Evolutionary conservation across 2,113 vertebrate genomes (phyloP), one percentile per base, ranked within the genome.

Genomic region (Anguilla japonica): DNA sequence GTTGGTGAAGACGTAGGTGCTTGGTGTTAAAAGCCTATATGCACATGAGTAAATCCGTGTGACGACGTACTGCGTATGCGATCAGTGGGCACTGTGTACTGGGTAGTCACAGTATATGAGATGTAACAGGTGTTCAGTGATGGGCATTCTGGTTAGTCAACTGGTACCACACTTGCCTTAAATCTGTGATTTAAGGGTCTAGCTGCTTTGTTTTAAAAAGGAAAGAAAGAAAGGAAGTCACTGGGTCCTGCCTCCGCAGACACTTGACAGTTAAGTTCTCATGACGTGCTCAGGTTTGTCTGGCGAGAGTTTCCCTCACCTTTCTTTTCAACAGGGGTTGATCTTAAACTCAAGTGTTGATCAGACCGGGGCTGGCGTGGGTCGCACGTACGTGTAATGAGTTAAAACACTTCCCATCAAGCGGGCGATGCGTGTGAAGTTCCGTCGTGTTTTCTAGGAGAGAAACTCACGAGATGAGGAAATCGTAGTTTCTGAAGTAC

Each of bases 131-230:
- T 46, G 43, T 53, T 53, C 50, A 14, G 11, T 53, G 8, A 1
- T 14, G 50, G 50, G 13, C 50, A 9, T 53, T 89, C 86, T 89
- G 91, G 88, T 88, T 88, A 91, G 87, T 91, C 91, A 93, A 56
- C 71, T 11, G 75, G 86, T 15, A 34, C 81, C 50, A 63, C 43
- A 53, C 41, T 85, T 46, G 39, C 22, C 8, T 16, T 29, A 14
- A 53, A 53, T 53, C 50, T 53, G 11, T 2, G 2, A 8, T 46
- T 46, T 46, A 46, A 46, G 8, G 43, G 43, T 14, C 50, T 53
- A 2, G 50, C 7, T 26, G 60, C 60, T 22, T 26, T 67, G 60
- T 22, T 67, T 53, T 26, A 67, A 67, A 26, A 53, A 53, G 13
- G 2, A 53, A 53, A 53, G 43, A 46, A 46, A 46, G 9, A 46